These are phyloP conservation scores for Helicolenus hilgendorfi DNA, from an alignment of 2,797 vertebrate genomes.

Conservation along the genomic window DNA sequence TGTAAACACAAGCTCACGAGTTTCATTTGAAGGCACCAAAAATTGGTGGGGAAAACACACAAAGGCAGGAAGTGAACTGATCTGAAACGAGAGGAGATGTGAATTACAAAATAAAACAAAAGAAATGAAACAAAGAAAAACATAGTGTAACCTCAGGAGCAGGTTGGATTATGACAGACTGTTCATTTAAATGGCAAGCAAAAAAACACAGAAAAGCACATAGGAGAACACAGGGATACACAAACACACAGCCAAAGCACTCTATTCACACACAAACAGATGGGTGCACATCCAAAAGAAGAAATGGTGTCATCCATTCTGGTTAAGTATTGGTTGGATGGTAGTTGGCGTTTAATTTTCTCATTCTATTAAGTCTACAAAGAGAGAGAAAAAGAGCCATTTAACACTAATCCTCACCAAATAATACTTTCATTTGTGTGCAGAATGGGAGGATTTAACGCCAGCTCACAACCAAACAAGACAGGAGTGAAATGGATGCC, in stretches of 20 bases:
- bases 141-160: neutral
- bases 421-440: slow-evolving; percentile 70
- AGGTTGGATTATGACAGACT: neutral
- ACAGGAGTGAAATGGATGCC: slow-evolving; percentile 57
- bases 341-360: slow-evolving; percentile 62
- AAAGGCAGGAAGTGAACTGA: neutral
- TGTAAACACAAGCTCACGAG: no score
- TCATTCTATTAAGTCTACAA: slow-evolving; percentile 68
- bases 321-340: slow-evolving; percentile 59
- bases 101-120: neutral
- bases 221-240: neutral
- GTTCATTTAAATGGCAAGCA: neutral
- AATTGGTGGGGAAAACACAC: no score
- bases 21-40: no score
- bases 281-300: slow-evolving; percentile 29
- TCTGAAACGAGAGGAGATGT: neutral
- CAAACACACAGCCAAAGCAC: neutral
- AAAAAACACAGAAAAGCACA: neutral
- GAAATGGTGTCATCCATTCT: slow-evolving; percentile 47
- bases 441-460: slow-evolving; percentile 77
- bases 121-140: neutral
- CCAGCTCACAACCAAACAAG: slow-evolving; percentile 72
- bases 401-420: slow-evolving; percentile 80
- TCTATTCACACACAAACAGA: slow-evolving; percentile 13
- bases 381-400: slow-evolving; percentile 69